These are phyloP conservation scores for Mugil cephalus DNA, from an alignment of 2,113 vertebrate species.

Conservation along the genomic window DNA sequence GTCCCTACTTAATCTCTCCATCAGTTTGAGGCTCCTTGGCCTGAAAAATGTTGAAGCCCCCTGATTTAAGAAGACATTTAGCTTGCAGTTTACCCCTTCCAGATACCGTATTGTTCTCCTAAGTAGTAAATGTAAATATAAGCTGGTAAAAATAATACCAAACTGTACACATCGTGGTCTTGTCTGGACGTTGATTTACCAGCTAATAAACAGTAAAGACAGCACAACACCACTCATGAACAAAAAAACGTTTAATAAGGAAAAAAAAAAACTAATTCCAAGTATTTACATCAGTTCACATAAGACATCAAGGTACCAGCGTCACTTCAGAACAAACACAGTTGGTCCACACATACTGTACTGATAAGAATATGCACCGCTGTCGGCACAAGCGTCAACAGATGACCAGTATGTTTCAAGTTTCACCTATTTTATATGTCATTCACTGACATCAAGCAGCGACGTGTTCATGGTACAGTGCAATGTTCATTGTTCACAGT, in stretches of 20 bases:
- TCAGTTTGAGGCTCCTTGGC: too few species aligned
- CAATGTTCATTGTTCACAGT: slow-evolving; percentile 77
- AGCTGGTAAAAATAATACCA: too few species aligned
- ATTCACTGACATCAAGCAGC: slow-evolving; percentile 65
- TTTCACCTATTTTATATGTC: slow-evolving; percentile 53
- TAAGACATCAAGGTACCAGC: slow-evolving; percentile 46
- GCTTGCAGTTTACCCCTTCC: background rate
- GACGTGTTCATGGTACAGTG: slow-evolving; percentile 53
- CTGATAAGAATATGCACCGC: slow-evolving; percentile 19
- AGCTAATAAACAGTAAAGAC: background rate
- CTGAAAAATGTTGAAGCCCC: too few species aligned
- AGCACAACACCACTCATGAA: slow-evolving; percentile 21
- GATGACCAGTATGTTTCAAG: slow-evolving; percentile 56
- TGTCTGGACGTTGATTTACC: background rate
- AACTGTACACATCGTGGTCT: background rate
- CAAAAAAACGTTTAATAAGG: slow-evolving; percentile 58
- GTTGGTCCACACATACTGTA: slow-evolving; percentile 56
- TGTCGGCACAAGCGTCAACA: slow-evolving; percentile 52
- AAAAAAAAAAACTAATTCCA: slow-evolving; percentile 8
- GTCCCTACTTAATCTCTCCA: too few species aligned
- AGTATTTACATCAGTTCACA: slow-evolving; percentile 42
- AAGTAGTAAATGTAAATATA: too few species aligned
- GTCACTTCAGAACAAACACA: slow-evolving; percentile 47
- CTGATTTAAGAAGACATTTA: background rate
- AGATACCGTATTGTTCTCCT: background rate